Evolutionary conservation across 2,113 vertebrate species (phyloP), one percentile per base, ranked within the genome.

Genomic region (Bubalus kerabau): DNA sequence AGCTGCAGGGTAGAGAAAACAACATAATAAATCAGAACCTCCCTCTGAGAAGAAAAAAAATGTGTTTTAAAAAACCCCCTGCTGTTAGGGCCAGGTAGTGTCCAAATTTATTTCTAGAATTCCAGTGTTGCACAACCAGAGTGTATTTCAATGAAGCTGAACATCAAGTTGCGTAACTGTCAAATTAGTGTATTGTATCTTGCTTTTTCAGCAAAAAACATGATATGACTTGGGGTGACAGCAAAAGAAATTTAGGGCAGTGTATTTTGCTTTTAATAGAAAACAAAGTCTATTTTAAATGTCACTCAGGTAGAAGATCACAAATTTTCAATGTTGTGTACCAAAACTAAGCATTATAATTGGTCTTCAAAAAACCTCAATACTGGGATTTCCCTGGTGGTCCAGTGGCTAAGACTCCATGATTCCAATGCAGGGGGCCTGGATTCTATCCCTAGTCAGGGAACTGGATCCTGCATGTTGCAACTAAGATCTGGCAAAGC

Each of bases 111-210:
- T 88, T 16, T 21, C 97, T 86, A 57, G 92, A 96, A 93, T 95
- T 80, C 17, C 43, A 88, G 43, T 81, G 54, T 91, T 97, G 87
- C 48, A 23, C 96, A 98, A 97, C n/a, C 52, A 85, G 96, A 98
- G 86, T 3, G 5, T 62, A 95, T 97, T 98, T 97, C 88, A 94
- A 30, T 10, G 83, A 46, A 94, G 56, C 6, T 80, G 50, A 86
- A 96, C 83, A 74, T 94, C 43, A 95, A 90, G 8, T 97, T 96
- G 88, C 5, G 59, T 95, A 97, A 89, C 89, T 91, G 93, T 67
- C 64, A 83, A 95, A 97, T 64, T 76, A 93, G 95, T 91, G 6
- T 13, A 76, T 78, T 92, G 76, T 3, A 32, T 82, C 97, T 86
- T 80, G 24, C 60, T 97, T 97, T 95, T 91, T 96, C 81, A 97